Evolutionary conservation across 2,113 vertebrate genomes (phyloP).

Genomic region (Indicator indicator): DNA sequence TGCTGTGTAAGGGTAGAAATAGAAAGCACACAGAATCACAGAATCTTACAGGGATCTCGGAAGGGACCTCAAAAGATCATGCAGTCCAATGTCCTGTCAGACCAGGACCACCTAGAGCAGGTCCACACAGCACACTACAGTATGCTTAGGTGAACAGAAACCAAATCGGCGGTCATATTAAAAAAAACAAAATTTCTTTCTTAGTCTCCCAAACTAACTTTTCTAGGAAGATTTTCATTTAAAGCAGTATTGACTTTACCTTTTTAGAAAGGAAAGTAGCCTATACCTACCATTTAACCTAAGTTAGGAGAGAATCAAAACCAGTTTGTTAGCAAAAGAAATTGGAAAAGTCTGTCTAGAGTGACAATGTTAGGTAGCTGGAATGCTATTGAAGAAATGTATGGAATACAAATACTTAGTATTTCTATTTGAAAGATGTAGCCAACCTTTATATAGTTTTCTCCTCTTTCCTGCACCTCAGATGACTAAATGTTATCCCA

Average conservation of each 20-base stretch:
- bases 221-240: not conserved
- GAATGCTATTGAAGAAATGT: not conserved
- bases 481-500: not conserved
- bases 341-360: not conserved
- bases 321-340: not conserved
- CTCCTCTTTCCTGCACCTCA: not conserved
- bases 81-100: too few relatives aligned
- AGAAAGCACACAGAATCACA: too few relatives aligned
- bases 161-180: not conserved
- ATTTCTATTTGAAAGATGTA: not conserved
- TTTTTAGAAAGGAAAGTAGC: not conserved
- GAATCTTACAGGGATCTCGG: too few relatives aligned
- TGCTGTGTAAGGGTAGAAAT: not conserved
- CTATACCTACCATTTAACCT: not conserved
- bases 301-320: not conserved
- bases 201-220: not conserved
- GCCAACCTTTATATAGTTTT: not conserved
- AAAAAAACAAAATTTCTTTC: not conserved
- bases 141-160: not conserved
- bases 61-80: too few relatives aligned
- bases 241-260: not conserved
- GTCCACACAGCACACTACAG: not conserved
- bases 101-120: too few relatives aligned
- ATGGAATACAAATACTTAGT: not conserved
- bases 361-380: not conserved